Conservation (phyloP, 2,888 invertebrate species). For the Gasteruption jaculator region DNA sequence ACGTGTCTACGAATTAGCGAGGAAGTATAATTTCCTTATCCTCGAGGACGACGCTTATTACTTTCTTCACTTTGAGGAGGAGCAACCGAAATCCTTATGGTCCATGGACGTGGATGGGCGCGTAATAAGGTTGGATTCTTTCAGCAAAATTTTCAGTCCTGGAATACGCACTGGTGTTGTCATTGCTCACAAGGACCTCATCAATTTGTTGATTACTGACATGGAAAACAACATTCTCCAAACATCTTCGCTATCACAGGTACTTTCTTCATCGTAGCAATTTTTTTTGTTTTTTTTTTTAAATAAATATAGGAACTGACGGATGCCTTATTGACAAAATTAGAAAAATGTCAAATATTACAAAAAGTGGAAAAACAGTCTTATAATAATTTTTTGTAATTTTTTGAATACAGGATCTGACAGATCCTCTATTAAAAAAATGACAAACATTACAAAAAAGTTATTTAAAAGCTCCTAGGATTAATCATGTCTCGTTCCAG, state of each 20-base stretch:
- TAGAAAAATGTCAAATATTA: neutral
- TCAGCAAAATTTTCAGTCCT: conserved; percentile 70
- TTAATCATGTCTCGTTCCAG: too few species aligned
- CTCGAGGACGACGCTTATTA: conserved; percentile 80
- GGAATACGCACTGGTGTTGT: conserved; percentile 70
- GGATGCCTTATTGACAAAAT: too few species aligned
- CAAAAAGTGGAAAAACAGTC: neutral
- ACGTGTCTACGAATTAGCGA: conserved; percentile 68
- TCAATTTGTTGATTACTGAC: conserved; percentile 62
- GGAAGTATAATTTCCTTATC: conserved; percentile 70
- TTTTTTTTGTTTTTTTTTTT: neutral
- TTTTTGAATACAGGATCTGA: too few species aligned
- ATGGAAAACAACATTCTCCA: conserved; percentile 64
- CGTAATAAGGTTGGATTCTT: conserved; percentile 72
- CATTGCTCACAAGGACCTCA: conserved; percentile 63
- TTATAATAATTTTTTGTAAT: too few species aligned
- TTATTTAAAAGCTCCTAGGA: too few species aligned
- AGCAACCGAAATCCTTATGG: conserved; percentile 62
- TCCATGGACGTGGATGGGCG: conserved; percentile 72
- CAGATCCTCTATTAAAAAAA: too few species aligned
- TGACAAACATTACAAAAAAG: too few species aligned
- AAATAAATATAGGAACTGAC: too few species aligned
- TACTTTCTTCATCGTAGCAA: conserved; percentile 26
- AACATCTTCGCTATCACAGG: conserved; percentile 63
- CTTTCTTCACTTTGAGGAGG: conserved; percentile 67